Percentiles rank a stretch among this genome's conserved stretches.
These are phyloP conservation scores for Neogale vison DNA, from an alignment of 2,113 vertebrate genomes.

Conservation along the genomic window DNA sequence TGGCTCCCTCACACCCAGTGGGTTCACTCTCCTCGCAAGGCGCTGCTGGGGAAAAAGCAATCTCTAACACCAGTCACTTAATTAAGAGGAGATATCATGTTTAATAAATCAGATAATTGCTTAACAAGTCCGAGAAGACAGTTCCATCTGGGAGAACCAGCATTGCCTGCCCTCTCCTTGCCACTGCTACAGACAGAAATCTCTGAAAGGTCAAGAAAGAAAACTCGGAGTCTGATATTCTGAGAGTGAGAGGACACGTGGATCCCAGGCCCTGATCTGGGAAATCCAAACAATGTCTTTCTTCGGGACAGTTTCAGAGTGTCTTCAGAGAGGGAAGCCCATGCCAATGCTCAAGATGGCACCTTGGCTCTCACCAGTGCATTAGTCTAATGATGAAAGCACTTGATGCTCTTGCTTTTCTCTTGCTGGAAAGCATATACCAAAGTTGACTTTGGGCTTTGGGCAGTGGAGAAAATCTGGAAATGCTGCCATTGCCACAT, in stretches of 20 bases:
- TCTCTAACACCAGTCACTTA: neutral
- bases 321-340: neutral
- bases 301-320: neutral
- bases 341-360: neutral
- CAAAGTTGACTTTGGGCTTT: neutral
- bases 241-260: neutral
- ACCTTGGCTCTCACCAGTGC: neutral
- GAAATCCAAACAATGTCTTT: neutral
- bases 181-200: neutral
- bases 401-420: accelerated
- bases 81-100: neutral
- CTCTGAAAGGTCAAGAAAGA: neutral
- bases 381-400: neutral
- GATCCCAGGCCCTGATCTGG: neutral
- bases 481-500: neutral
- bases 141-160: neutral
- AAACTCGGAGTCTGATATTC: neutral
- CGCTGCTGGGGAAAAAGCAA: neutral
- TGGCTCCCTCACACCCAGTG: neutral
- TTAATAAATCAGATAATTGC: neutral
- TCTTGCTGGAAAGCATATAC: neutral
- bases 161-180: neutral
- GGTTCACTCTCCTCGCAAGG: neutral
- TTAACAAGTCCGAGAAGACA: neutral
- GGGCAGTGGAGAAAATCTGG: neutral